phyloP scores from a whole-genome alignment of 2,888 invertebrate species.

The Caenorhabditis panamensis region DNA sequence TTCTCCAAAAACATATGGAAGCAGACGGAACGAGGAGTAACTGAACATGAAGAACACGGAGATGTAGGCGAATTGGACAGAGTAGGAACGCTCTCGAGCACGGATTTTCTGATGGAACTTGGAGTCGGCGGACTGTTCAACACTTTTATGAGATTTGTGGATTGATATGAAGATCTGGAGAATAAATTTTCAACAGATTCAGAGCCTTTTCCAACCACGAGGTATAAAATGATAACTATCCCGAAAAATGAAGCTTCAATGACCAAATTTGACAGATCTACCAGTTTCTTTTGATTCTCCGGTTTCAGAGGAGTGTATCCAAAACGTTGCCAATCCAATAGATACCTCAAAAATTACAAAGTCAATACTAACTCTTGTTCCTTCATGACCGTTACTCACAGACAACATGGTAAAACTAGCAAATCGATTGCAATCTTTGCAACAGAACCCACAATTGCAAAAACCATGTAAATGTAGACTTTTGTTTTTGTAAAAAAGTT shows the following conservation, averaged over 20 bases:
- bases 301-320: conserved; percentile 19
- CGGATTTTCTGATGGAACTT: conserved; percentile 14
- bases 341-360: neutral
- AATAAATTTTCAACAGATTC: neutral
- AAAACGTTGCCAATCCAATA: conserved; percentile 15
- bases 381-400: conserved; percentile 11
- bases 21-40: conserved; percentile 3
- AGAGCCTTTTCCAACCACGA: neutral
- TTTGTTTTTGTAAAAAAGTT: conserved; percentile 4
- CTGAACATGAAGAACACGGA: conserved; percentile 19
- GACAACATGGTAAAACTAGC: conserved; percentile 31
- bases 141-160: neutral
- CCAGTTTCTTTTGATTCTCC: neutral
- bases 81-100: conserved; percentile 12
- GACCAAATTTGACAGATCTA: neutral
- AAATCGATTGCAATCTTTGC: conserved; percentile 1
- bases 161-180: conserved; percentile 14
- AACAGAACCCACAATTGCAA: neutral
- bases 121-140: conserved; percentile 13
- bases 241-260: conserved; percentile 8
- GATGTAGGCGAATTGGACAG: conserved; percentile 19
- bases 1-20: conserved; percentile 22
- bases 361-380: neutral
- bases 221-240: neutral
- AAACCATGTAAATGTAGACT: neutral